Percentiles rank a stretch among this genome's conserved stretches.
These are phyloP conservation scores for Pachyseris speciosa DNA, from an alignment of 64 coral and sea anemone genomes.

Conservation along the genomic window DNA sequence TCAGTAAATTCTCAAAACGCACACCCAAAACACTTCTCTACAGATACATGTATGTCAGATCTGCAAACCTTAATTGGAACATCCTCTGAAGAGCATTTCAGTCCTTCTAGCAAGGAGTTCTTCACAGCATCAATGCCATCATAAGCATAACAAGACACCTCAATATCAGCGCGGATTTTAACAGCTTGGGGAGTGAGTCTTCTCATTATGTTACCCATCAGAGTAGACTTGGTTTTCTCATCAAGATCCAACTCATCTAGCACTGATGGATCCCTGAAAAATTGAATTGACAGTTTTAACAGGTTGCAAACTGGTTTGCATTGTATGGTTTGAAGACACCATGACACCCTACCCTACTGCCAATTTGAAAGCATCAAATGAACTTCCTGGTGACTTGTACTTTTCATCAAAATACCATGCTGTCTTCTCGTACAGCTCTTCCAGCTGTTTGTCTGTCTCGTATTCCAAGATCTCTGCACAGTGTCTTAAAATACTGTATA, in stretches of 20 bases:
- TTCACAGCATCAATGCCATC: constrained; percentile 99
- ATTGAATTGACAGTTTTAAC: not conserved
- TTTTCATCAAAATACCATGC: constrained; percentile 99
- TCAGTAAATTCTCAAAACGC: no score
- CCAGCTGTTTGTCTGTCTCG: constrained; percentile 90
- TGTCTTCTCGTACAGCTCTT: constrained; percentile 95
- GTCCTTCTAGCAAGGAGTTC: constrained; percentile 80
- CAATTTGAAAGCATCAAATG: constrained; percentile 95
- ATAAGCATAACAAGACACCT: constrained; percentile 98
- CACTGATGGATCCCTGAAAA: constrained; percentile 83
- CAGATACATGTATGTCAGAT: no score
- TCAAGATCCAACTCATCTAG: constrained; percentile 96
- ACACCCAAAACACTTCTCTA: no score
- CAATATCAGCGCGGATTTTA: constrained; percentile 93
- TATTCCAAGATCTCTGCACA: constrained; percentile 96
- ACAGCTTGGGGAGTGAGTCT: constrained; percentile 97
- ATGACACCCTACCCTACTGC: constrained; percentile 79
- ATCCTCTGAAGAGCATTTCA: constrained; percentile 92
- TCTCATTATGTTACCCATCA: constrained; percentile 84
- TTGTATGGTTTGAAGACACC: not conserved
- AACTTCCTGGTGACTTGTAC: constrained; percentile 87
- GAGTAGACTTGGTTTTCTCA: constrained; percentile 87
- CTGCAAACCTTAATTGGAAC: constrained; percentile 86
- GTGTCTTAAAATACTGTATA: constrained; percentile 98
- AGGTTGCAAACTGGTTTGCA: no score